Conservation (phyloP, 2,888 invertebrate genomes). For the Acanthosepion lycidas region DNA sequence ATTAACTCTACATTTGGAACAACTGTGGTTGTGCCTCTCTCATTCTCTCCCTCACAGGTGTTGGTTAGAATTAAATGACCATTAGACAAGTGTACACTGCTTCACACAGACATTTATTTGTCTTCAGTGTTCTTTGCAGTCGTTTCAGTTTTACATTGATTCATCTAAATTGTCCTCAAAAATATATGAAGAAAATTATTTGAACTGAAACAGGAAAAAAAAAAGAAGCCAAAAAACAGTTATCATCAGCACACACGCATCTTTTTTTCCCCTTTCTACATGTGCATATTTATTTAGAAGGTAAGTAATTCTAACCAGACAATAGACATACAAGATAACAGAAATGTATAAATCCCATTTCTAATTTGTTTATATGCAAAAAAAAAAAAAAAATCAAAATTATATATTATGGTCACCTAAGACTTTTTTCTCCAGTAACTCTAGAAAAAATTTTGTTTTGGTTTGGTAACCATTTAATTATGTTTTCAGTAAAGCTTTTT, state of each 20-base stretch:
- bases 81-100: not conserved
- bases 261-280: not conserved
- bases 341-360: not conserved
- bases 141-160: not conserved
- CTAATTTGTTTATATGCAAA: not conserved
- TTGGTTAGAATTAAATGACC: not conserved
- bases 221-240: too few species aligned
- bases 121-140: not conserved
- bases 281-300: not conserved
- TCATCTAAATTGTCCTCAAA: not conserved
- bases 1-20: not conserved
- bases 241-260: not conserved
- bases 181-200: not conserved
- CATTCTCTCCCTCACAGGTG: not conserved
- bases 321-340: not conserved
- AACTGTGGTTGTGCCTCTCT: not conserved
- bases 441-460: not conserved
- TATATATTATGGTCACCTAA: too few species aligned
- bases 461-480: not conserved
- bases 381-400: too few species aligned
- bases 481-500: not conserved
- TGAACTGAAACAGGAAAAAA: not conserved
- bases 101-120: not conserved
- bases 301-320: not conserved
- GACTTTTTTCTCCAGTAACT: too few species aligned